Percentiles rank a stretch among this genome's conserved stretches.
Conservation (phyloP, 92 coral and sea anemone genomes). For the Ricordea florida region DNA sequence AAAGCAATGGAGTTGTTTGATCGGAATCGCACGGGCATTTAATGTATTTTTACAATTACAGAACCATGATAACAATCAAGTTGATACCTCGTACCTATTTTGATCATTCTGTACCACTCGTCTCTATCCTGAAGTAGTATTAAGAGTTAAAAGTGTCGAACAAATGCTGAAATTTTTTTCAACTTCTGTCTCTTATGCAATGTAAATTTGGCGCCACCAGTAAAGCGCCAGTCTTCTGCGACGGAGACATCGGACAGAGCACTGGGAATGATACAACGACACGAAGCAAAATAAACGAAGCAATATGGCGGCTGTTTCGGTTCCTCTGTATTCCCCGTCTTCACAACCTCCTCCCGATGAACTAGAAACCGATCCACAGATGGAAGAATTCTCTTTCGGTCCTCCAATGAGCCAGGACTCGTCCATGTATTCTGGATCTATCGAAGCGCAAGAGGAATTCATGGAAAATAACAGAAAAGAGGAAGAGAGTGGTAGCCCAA, state of each 20-base stretch:
- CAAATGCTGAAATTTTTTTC: too few species aligned
- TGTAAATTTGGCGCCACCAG: too few species aligned
- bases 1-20: too few species aligned
- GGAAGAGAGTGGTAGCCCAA: conserved; percentile 34
- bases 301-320: conserved; percentile 97
- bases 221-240: conserved; percentile 38
- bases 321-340: conserved; percentile 89
- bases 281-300: conserved; percentile 20
- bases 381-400: conserved; percentile 90
- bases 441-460: conserved; percentile 71
- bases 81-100: too few species aligned
- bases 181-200: too few species aligned
- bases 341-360: conserved; percentile 60
- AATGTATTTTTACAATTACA: too few species aligned
- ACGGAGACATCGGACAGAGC: not conserved
- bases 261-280: conserved; percentile 9
- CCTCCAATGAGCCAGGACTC: conserved; percentile 77
- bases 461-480: conserved; percentile 58
- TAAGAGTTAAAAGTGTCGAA: too few species aligned
- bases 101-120: too few species aligned
- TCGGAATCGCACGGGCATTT: too few species aligned
- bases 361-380: conserved; percentile 54
- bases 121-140: too few species aligned
- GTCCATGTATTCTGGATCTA: conserved; percentile 82
- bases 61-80: too few species aligned